These are phyloP conservation scores for Asarcornis scutulata DNA, from an alignment of 2,113 vertebrate species.

Conservation along the genomic window DNA sequence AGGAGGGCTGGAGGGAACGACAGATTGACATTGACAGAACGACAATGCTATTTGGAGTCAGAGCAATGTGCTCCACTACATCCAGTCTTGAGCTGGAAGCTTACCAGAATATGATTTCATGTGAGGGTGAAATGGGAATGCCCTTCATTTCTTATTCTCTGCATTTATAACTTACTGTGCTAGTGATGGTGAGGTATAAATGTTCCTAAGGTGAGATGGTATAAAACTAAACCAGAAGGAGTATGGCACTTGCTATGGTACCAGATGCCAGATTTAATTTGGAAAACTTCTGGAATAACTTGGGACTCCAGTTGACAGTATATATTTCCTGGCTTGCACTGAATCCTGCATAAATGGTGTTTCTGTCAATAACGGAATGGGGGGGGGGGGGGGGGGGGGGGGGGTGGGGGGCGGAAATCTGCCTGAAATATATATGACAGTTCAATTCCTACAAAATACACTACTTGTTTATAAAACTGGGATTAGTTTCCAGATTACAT, in stretches of 20 bases:
- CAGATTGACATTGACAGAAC: not conserved
- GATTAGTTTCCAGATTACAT: not conserved
- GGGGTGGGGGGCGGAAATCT: constrained; percentile 8
- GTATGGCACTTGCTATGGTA: not conserved
- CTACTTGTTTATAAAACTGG: not conserved
- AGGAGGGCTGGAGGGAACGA: not conserved
- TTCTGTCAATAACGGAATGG: not conserved
- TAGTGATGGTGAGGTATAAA: not conserved
- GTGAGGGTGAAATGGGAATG: not conserved
- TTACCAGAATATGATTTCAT: not conserved
- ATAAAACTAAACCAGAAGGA: not conserved
- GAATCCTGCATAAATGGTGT: not conserved
- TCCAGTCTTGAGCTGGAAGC: not conserved
- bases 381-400: not conserved
- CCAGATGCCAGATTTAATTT: not conserved
- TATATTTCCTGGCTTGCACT: not conserved
- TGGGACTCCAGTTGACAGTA: not conserved
- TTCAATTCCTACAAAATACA: not conserved
- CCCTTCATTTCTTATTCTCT: not conserved
- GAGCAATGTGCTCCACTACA: no score
- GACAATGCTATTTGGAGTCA: not conserved
- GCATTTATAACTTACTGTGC: not conserved
- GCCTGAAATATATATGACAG: not conserved
- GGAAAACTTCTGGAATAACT: not conserved
- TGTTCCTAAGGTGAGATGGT: not conserved